Evolutionary conservation across 2,113 vertebrate species (phyloP).

Genomic region (Elgaria multicarinata): DNA sequence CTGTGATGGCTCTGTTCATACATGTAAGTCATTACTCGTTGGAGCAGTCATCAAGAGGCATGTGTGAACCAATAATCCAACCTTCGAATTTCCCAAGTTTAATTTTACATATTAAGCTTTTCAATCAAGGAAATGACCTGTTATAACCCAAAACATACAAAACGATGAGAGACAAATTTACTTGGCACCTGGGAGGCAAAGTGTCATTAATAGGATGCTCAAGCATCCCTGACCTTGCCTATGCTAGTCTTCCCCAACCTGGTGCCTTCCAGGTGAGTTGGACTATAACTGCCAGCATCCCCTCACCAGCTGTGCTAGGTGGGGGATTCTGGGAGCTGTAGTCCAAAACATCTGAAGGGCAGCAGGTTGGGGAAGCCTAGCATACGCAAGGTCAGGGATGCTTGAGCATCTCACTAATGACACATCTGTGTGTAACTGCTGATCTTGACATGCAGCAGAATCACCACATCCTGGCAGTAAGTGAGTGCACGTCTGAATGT

Average conservation of each 20-base stretch:
- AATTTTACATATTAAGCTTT: constrained; percentile 8
- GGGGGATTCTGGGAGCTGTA: too few relatives aligned
- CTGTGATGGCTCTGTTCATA: not conserved
- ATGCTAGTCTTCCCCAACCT: too few relatives aligned
- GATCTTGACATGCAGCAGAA: not conserved
- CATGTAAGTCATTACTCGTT: constrained; percentile 56
- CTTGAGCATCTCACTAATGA: too few relatives aligned
- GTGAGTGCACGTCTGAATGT: not conserved
- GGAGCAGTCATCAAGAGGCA: constrained; percentile 58
- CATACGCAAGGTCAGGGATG: too few relatives aligned
- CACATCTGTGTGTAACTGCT: not conserved
- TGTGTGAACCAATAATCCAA: not conserved
- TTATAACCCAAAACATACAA: not conserved
- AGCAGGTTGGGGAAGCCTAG: too few relatives aligned
- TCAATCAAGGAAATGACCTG: not conserved
- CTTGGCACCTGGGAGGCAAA: not conserved
- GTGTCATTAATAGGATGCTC: not conserved
- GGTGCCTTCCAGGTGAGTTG: too few relatives aligned
- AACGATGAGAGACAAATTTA: not conserved
- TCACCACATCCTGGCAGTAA: not conserved
- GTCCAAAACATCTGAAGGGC: too few relatives aligned
- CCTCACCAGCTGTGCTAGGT: too few relatives aligned
- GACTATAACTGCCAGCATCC: too few relatives aligned
- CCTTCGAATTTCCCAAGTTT: constrained; percentile 58
- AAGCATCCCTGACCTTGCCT: not conserved